Base-by-base conservation (phyloP, 1,140 invertebrate genomes). In the Triops cancriformis region DNA sequence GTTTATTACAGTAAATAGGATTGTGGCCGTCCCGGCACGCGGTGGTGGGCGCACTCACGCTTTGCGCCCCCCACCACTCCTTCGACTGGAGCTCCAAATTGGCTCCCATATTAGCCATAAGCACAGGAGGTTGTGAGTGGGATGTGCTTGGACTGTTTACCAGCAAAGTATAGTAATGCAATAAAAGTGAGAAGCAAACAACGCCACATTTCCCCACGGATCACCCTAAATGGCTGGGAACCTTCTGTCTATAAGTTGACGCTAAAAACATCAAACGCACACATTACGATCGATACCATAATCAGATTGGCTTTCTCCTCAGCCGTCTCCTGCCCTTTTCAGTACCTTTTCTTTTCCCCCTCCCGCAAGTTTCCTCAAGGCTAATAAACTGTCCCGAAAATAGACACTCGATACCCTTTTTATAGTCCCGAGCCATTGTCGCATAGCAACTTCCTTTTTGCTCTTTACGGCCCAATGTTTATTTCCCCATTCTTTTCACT, bases 1-100 rank as follows among this genome's bases (percentile, higher is more conserved):
- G 51, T 64, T 64, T 64, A 64, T 64, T 64, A 64, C 14, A 14
- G 51, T 64, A 64, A 64, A 64, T 64, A 64, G 51, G 51, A 64
- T 64, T 64, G 51, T 23, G 51, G 51, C 18, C 5, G 51, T 64
- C n/a, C 14, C 51, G 7, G 51, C 23, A 23, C 23, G 51, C 51
- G 51, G 51, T 64, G 4, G 23, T 18, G 45, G 14, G 51, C 14
- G 14, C 51, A 23, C 4, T 18, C 7, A 64, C 51, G 6, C 31
- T 37, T 37, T 37, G 31, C 31, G 51, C 14, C 51, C 51, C 51
- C 51, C 23, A n/a, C 51, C 18, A 23, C 7, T 64, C 18, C 51
- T 18, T 14, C 18, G 10, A 10, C 23, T 64, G 10, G 14, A 6
- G 51, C 51, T 64, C 14, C 51, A 64, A 64, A 64, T 64, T 64